Conservation (phyloP, 2,888 invertebrate genomes). For the Drosophila paranaensis region DNA sequence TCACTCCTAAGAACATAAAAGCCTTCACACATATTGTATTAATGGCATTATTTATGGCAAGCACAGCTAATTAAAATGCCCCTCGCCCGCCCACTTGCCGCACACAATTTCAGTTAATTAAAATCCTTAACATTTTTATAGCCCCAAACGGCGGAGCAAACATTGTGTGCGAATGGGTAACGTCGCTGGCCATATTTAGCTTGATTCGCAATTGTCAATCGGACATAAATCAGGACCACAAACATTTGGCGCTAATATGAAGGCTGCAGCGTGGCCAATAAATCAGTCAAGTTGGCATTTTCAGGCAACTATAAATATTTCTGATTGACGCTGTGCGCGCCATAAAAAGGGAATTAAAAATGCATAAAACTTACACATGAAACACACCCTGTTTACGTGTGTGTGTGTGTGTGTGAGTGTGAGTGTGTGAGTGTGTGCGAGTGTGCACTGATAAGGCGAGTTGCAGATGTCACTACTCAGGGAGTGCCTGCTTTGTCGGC, state of each 20-base stretch:
- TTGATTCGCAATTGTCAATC: slow-evolving; percentile 59
- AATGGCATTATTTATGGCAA: slow-evolving; percentile 1
- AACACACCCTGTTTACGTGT: slow-evolving; percentile 29
- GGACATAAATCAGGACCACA: slow-evolving; percentile 54
- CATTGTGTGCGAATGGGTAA: not conserved
- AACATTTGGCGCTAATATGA: slow-evolving; percentile 36
- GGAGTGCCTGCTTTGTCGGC: slow-evolving; percentile 15
- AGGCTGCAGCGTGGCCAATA: slow-evolving; percentile 42
- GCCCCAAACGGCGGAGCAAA: not conserved
- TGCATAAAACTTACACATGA: slow-evolving; percentile 53
- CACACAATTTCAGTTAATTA: slow-evolving; percentile 14
- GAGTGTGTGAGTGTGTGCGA: not conserved
- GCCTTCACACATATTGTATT: not conserved
- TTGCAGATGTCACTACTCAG: slow-evolving; percentile 38
- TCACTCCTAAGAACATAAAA: not conserved
- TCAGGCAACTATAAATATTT: slow-evolving; percentile 62
- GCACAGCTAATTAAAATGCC: not conserved
- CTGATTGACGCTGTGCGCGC: slow-evolving; percentile 58
- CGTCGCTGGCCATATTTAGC: not conserved
- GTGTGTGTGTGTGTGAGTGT: not conserved
- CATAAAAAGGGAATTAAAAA: slow-evolving; percentile 71
- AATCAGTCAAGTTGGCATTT: slow-evolving; percentile 57
- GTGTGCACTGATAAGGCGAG: slow-evolving; percentile 44
- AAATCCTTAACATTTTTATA: slow-evolving; percentile 20
- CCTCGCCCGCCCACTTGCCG: not conserved